A percentile compares a stretch with the other conserved stretches of the same genome.
Conservation (phyloP, 2,797 vertebrate species). For the Cetoscarus ocellatus region DNA sequence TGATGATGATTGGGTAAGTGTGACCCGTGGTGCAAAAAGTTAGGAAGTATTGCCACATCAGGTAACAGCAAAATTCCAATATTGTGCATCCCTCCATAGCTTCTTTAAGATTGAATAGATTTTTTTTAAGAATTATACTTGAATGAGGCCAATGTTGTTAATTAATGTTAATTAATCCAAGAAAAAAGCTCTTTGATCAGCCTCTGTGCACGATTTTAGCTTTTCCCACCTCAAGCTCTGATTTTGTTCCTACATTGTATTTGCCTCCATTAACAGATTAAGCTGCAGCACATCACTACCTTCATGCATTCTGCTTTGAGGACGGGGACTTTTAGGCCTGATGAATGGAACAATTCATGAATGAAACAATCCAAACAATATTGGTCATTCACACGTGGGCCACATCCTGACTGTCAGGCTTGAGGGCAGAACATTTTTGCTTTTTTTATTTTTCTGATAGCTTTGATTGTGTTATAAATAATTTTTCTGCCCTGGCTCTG, state of each 20-base stretch:
- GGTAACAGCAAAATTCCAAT: too few relatives aligned
- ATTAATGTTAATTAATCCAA: slow-evolving; percentile 1
- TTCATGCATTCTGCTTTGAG: not conserved
- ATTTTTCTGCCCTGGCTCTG: not conserved
- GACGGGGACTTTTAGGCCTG: not conserved
- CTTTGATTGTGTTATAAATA: not conserved
- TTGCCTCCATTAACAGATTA: not conserved
- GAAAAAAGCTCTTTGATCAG: not conserved
- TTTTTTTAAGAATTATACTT: too few relatives aligned
- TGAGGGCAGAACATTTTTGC: not conserved
- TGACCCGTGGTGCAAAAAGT: too few relatives aligned
- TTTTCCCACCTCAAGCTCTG: not conserved
- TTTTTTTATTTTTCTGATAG: not conserved
- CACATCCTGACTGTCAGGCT: not conserved
- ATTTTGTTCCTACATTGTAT: slow-evolving; percentile 3
- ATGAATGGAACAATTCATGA: not conserved
- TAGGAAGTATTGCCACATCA: too few relatives aligned
- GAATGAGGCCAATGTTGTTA: not conserved
- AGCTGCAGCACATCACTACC: not conserved
- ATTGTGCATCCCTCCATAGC: too few relatives aligned
- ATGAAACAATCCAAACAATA: not conserved
- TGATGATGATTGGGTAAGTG: too few relatives aligned
- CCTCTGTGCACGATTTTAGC: not conserved
- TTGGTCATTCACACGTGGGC: not conserved
- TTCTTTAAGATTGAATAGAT: too few relatives aligned